These are phyloP conservation scores for Eilema griseolum DNA, from an alignment of 2,888 invertebrate species.

Conservation along the genomic window DNA sequence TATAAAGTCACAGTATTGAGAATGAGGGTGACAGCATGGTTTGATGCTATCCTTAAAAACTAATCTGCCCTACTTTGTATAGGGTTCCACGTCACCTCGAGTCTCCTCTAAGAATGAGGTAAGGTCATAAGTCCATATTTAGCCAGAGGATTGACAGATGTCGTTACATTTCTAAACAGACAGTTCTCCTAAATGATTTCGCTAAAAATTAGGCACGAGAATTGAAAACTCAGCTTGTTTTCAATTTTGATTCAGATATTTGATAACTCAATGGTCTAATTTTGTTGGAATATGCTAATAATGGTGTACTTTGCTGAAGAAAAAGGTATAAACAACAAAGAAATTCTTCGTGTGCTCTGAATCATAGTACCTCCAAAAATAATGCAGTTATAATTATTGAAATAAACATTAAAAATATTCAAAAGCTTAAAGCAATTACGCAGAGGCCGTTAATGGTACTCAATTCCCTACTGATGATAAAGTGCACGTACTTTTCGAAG, in stretches of 20 bases:
- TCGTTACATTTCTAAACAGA: not conserved
- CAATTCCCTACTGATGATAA: too few species aligned
- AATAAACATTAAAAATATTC: too few species aligned
- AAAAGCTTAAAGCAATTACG: too few species aligned
- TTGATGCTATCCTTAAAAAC: constrained; percentile 22
- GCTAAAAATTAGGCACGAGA: not conserved
- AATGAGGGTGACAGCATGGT: constrained; percentile 60
- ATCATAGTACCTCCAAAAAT: not conserved
- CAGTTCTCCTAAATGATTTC: not conserved
- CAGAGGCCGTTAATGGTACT: too few species aligned
- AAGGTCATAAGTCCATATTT: constrained; percentile 3
- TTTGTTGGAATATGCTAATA: not conserved
- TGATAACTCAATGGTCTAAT: not conserved
- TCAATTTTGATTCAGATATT: not conserved
- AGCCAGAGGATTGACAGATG: not conserved
- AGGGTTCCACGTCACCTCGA: constrained; percentile 5
- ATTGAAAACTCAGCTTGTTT: not conserved
- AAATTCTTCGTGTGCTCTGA: not conserved
- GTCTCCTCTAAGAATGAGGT: constrained; percentile 13
- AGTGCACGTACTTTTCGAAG: too few species aligned
- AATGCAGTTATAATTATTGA: too few species aligned
- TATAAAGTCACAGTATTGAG: constrained; percentile 74
- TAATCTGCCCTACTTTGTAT: constrained; percentile 1
- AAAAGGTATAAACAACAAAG: not conserved
- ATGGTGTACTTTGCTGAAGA: not conserved